These are phyloP conservation scores for Forficula auricularia DNA, from an alignment of 1,140 invertebrate species.

Conservation along the genomic window DNA sequence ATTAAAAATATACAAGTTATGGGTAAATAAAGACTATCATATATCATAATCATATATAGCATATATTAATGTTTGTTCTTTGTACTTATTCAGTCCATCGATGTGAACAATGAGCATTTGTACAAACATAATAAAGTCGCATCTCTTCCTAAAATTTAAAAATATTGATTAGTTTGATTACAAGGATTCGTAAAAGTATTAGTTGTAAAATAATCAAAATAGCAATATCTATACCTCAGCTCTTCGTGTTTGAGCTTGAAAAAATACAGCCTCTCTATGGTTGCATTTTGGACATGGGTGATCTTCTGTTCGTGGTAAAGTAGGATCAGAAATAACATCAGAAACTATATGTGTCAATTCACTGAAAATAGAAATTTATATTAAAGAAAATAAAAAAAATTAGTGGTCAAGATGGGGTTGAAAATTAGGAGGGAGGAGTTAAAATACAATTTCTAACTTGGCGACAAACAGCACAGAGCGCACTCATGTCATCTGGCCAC, in stretches of 20 bases:
- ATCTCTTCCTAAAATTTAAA: conserved; percentile 66
- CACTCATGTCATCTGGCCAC: no score
- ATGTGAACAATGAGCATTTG: conserved; percentile 79
- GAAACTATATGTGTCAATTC: conserved; percentile 95
- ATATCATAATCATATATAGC: no score
- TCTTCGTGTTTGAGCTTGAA: conserved; percentile 83
- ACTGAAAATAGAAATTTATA: conserved; percentile 33
- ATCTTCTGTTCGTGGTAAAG: conserved; percentile 91
- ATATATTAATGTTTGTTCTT: no score
- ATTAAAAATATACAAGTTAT: conserved; percentile 1
- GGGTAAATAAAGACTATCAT: not conserved
- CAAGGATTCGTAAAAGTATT: no score
- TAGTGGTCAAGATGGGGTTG: no score
- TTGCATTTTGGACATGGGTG: conserved; percentile 94
- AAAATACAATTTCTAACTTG: no score
- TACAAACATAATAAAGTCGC: conserved; percentile 98
- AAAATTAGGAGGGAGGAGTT: no score
- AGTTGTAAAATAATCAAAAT: not conserved
- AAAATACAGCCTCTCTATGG: conserved; percentile 82
- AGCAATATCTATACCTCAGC: conserved; percentile 46
- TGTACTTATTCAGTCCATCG: conserved; percentile 86
- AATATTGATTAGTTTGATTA: conserved; percentile 3
- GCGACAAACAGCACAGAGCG: no score
- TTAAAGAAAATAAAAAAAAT: conserved; percentile 2
- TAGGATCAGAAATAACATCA: conserved; percentile 95